phyloP scores from a whole-genome alignment of 2,797 vertebrate species.

The Tauraco hartlaubi region DNA sequence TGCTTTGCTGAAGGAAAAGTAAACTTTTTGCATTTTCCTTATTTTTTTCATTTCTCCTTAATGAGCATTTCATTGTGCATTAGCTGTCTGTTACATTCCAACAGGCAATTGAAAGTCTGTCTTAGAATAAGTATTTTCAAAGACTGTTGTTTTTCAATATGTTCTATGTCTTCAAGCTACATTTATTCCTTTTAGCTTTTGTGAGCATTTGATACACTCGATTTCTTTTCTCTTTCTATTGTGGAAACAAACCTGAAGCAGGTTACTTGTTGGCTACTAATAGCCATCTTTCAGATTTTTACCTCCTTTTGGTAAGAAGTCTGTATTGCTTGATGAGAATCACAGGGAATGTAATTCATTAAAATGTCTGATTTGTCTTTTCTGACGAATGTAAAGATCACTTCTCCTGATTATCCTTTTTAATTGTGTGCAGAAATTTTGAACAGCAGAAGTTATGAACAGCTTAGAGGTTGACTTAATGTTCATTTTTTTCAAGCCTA shows the following conservation, averaged over 20 bases:
- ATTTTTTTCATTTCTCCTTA: not conserved
- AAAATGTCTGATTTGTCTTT: not conserved
- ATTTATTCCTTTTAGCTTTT: not conserved
- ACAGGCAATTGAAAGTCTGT: not conserved
- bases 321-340: not conserved
- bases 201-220: not conserved
- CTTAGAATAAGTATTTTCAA: not conserved
- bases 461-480: not conserved
- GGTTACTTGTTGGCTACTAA: not conserved
- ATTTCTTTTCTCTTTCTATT: not conserved
- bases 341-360: not conserved
- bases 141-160: not conserved
- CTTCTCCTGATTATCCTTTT: not conserved
- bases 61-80: not conserved
- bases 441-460: not conserved
- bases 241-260: not conserved
- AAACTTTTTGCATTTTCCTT: not conserved
- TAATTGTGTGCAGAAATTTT: not conserved
- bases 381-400: not conserved
- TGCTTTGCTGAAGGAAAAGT: constrained; percentile 26
- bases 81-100: not conserved
- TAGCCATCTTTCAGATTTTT: not conserved
- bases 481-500: not conserved
- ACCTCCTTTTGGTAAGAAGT: not conserved
- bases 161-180: not conserved